Base-by-base conservation (phyloP, 1,140 invertebrate species). In the Drosophila mauritiana region DNA sequence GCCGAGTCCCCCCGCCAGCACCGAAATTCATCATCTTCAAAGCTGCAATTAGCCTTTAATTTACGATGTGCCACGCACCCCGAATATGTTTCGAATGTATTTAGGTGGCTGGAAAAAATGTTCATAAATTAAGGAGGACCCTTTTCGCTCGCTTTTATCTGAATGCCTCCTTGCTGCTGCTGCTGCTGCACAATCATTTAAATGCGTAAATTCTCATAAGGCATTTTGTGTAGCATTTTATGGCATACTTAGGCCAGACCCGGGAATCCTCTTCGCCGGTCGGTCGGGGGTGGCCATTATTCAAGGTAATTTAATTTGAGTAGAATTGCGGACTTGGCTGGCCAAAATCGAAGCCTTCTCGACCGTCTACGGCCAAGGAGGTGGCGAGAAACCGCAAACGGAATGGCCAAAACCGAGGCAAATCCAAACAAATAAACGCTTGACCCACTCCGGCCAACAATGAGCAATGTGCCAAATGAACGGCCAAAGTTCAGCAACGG, bases 381-480 rank as follows among this genome's bases (percentile, higher is more conserved):
- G 22, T 20, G 40, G 62, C 6, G 34, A 25, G 10, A 40, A 61
- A 73, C 72, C 72, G 42, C 68, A 63, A 31, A 52, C 40, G 55
- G 48, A 73, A 72, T 63, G 57, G 45, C 59, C 64, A 68, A 43
- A 68, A 40, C 51, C 64, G 11, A 69, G 52, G 34, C 58, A 56
- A 78, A 69, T 54, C 63, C 63, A 46, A 59, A 67, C 63, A 59
- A 58, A 77, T 77, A 70, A 78, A 54, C 58, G 81, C 76, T 80
- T 75, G 73, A 74, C 73, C 73, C 70, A 78, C 67, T 86, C 78
- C 15, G 62, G 59, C 63, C 78, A 83, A 84, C 84, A 89, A 89
- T 80, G 80, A 80, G 76, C 79, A 89, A 88, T 88, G 80, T 84
- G 80, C 84, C 79, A 89, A 89, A 88, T 89, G 84, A 88, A 88